These are phyloP conservation scores for Dynastes tityus DNA, from an alignment of 2,888 invertebrate genomes.

Conservation along the genomic window DNA sequence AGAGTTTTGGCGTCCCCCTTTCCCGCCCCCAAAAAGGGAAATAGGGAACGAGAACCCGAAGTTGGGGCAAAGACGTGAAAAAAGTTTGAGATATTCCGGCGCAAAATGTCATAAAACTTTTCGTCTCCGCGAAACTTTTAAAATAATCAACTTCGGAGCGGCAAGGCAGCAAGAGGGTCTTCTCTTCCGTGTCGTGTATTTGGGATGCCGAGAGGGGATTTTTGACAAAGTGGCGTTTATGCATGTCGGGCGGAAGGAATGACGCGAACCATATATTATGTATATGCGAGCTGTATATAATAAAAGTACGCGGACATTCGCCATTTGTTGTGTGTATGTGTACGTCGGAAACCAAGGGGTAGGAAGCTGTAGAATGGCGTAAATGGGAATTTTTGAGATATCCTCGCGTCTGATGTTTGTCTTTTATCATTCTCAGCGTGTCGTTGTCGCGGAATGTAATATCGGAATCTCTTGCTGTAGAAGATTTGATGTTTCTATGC, in stretches of 20 bases:
- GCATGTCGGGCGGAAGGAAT: constrained; percentile 32
- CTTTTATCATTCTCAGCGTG: background rate
- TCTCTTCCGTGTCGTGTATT: constrained; percentile 6
- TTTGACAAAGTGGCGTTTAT: constrained; percentile 40
- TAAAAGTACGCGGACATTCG: constrained; percentile 11
- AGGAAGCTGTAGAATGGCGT: background rate
- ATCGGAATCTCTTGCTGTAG: background rate
- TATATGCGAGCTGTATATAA: constrained; percentile 17
- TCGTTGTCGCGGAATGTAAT: background rate
- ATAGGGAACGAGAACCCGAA: constrained; percentile 1
- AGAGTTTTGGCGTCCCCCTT: no score
- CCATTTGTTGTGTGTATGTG: constrained; percentile 17
- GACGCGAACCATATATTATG: constrained; percentile 33
- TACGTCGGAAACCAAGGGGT: background rate
- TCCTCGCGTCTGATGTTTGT: background rate
- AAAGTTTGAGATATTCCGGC: constrained; percentile 35
- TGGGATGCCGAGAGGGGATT: background rate
- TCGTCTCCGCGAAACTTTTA: constrained; percentile 37
- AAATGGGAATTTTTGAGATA: background rate
- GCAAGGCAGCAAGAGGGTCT: background rate
- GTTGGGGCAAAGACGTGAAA: constrained; percentile 36
- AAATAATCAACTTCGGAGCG: constrained; percentile 33
- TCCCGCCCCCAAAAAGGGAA: background rate
- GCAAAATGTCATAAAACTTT: constrained; percentile 39
- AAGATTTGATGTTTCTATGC: background rate